Evolutionary conservation across 2,797 vertebrate genomes (phyloP), one percentile per base, ranked within the genome.

Genomic region (Xiphophorus birchmanni): DNA sequence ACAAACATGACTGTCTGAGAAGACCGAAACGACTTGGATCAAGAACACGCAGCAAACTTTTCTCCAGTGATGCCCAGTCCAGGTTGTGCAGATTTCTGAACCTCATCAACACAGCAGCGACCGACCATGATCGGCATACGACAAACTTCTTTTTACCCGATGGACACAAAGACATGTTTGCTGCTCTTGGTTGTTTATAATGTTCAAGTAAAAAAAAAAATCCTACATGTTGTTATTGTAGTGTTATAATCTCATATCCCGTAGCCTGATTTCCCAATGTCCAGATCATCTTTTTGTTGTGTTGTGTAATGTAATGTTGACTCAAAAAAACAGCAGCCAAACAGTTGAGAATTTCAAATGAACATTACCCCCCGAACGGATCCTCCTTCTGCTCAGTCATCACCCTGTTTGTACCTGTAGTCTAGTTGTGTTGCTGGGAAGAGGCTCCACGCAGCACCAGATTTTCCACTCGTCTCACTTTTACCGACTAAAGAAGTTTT

Each of bases 101-200:
- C 79, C 77, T 82, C 52, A 58, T 8, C 81, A 60, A 44, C 37
- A 44, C n/a, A 32, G 63, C 35, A 52, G 76, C 54, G 18, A 72
- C n/a, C 3, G 42, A 52, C 76, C 75, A 69, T 77, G 74, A 80
- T 40, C 81, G 73, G 75, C 26, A 73, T 47, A 75, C 76, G 84
- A 74, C 75, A 37, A 9, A 72, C 21, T 42, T 37, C 47, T 56
- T 74, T 67, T 67, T 69, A 78, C 47, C 63, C 42, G 56, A 40
- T 50, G 67, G 82, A 83, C 81, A 26, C 76, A 17, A 79, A 85
- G 82, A 90, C 76, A 84, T 63, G 76, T 77, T 78, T 85, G 87
- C 87, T 89, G 88, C 88, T 89, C 56, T 89, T 37, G 80, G 54
- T 47, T 76, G 79, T 91, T 90, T 80, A 15, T 90, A 82, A 84